phyloP scores from a whole-genome alignment of 1,140 invertebrate species.

The honey bee (Apis mellifera) region DNA sequence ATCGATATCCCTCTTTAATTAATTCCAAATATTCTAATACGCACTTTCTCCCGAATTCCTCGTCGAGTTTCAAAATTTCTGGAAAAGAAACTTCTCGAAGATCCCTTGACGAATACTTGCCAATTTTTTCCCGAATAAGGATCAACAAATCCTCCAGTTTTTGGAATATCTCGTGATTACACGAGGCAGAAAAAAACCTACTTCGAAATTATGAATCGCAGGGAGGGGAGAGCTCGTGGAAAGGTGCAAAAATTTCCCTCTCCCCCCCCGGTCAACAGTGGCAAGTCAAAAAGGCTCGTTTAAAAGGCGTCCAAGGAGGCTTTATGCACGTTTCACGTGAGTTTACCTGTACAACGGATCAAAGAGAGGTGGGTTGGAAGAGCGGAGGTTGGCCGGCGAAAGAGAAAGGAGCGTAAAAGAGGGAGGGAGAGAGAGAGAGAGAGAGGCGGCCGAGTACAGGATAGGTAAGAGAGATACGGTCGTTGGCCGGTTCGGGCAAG shows the following conservation, averaged over 20 bases:
- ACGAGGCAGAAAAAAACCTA: background rate
- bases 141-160: no score
- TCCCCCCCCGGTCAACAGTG: background rate
- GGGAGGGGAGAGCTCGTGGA: background rate
- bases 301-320: constrained; percentile 35
- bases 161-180: background rate
- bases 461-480: constrained; percentile 66
- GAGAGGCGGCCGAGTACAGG: constrained; percentile 39
- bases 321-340: constrained; percentile 55
- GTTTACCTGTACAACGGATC: constrained; percentile 57
- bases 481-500: constrained; percentile 71
- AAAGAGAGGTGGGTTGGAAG: constrained; percentile 52
- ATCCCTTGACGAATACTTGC: no score
- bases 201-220: background rate
- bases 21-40: no score
- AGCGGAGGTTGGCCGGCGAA: constrained; percentile 58
- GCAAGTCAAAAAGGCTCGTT: constrained; percentile 31
- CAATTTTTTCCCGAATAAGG: no score
- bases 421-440: background rate
- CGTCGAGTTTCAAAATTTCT: no score
- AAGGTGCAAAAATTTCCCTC: constrained; percentile 23
- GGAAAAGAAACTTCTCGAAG: no score
- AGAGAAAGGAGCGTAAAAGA: constrained; percentile 61
- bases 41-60: no score
- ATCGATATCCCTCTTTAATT: no score